phyloP scores from a whole-genome alignment of 2,797 vertebrate species.

The Xenentodon cancila region DNA sequence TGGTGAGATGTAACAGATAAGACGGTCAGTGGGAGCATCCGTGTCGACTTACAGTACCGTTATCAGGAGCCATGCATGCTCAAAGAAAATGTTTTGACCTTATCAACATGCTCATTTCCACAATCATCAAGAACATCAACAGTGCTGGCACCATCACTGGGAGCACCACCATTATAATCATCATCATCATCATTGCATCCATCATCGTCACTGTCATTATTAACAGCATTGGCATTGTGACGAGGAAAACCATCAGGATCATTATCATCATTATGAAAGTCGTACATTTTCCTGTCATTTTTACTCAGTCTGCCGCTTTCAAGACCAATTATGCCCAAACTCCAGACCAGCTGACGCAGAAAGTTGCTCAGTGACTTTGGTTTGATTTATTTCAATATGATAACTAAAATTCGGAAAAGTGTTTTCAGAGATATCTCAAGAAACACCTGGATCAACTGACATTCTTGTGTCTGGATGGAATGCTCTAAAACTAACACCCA shows the following conservation, averaged over 20 bases:
- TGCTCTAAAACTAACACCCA: too few species aligned
- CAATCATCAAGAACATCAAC: conserved; percentile 59
- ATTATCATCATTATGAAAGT: conserved; percentile 55
- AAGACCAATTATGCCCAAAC: not conserved
- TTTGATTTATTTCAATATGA: not conserved
- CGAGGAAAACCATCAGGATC: conserved; percentile 58
- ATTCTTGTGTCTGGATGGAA: too few species aligned
- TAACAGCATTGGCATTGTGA: conserved; percentile 66
- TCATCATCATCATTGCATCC: conserved; percentile 47
- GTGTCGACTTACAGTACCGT: conserved; percentile 43
- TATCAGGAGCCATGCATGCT: conserved; percentile 58
- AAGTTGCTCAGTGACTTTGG: not conserved
- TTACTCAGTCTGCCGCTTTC: conserved; percentile 16
- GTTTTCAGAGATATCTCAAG: too few species aligned
- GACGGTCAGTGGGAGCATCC: conserved; percentile 43
- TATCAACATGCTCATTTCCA: conserved; percentile 75
- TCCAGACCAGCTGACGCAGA: not conserved
- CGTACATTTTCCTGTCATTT: conserved; percentile 31
- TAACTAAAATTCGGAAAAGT: not conserved
- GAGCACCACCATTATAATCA: conserved; percentile 39
- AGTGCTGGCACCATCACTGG: conserved; percentile 37
- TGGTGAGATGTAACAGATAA: conserved; percentile 54
- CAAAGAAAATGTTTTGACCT: conserved; percentile 63
- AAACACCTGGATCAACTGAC: too few species aligned
- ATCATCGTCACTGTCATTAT: conserved; percentile 66